These are phyloP conservation scores for Anneissia japonica DNA, from an alignment of 35 echinoderm and acorn worm genomes.

Conservation along the genomic window DNA sequence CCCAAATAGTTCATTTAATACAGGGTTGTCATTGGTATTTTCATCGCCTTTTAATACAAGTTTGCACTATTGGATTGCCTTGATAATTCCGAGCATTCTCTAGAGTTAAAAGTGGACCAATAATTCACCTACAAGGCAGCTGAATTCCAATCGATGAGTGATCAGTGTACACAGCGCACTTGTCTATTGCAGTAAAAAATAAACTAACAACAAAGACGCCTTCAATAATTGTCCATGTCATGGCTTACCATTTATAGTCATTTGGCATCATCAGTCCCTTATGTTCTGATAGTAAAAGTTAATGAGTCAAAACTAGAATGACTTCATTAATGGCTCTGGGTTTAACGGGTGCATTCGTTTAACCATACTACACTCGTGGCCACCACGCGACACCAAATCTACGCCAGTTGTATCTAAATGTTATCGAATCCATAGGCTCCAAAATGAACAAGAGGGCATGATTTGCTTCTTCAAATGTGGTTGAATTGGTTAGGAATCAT, in stretches of 20 bases:
- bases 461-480: too few relatives aligned
- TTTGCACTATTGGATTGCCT: not conserved
- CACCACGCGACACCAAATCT: not conserved
- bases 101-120: not conserved
- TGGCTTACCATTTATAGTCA: not conserved
- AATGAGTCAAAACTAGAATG: not conserved
- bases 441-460: too few relatives aligned
- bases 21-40: not conserved
- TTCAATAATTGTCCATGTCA: not conserved
- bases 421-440: too few relatives aligned
- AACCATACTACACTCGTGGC: not conserved
- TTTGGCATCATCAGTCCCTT: not conserved
- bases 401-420: too few relatives aligned
- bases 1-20: not conserved
- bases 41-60: not conserved
- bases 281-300: not conserved
- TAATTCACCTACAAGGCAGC: not conserved
- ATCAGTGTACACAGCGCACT: not conserved
- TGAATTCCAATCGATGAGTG: not conserved
- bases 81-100: not conserved
- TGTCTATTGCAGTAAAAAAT: not conserved
- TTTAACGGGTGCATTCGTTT: not conserved
- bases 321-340: not conserved
- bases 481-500: too few relatives aligned
- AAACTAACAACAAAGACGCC: not conserved